Conservation (phyloP, 2,797 vertebrate species). For the Lagodon rhomboides region DNA sequence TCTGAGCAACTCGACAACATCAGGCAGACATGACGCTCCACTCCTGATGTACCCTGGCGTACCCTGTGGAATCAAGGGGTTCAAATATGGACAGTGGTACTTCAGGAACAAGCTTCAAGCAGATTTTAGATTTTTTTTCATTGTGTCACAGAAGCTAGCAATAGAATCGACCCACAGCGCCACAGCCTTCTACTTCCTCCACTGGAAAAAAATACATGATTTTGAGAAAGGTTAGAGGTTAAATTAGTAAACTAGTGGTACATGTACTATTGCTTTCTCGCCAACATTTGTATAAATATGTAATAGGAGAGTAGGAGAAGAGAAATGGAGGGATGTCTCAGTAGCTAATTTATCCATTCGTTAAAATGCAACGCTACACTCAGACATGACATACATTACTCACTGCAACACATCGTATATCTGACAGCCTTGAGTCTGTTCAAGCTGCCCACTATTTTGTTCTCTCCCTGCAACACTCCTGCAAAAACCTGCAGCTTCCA, state of each 20-base stretch:
- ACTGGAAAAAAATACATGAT: neutral
- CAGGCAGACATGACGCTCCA: no score
- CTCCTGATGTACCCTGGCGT: no score
- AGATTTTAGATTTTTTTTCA: neutral
- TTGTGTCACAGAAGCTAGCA: neutral
- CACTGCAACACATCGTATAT: neutral
- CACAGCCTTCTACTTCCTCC: no score
- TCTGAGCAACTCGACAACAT: no score
- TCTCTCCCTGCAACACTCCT: neutral
- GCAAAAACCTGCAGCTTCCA: neutral
- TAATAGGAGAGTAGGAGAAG: no score
- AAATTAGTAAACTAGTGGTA: neutral
- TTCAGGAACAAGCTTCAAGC: neutral
- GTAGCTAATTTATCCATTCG: neutral
- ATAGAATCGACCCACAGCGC: neutral
- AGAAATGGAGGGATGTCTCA: neutral
- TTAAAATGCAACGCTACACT: neutral
- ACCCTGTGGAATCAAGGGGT: no score
- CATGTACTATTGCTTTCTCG: neutral
- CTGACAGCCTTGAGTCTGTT: neutral
- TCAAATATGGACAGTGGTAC: neutral
- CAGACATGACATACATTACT: neutral
- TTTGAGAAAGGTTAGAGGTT: neutral
- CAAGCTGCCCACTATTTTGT: constrained; percentile 7
- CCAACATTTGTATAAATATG: neutral